Conservation (phyloP, 2,888 invertebrate species). For the Morpho achilles region DNA sequence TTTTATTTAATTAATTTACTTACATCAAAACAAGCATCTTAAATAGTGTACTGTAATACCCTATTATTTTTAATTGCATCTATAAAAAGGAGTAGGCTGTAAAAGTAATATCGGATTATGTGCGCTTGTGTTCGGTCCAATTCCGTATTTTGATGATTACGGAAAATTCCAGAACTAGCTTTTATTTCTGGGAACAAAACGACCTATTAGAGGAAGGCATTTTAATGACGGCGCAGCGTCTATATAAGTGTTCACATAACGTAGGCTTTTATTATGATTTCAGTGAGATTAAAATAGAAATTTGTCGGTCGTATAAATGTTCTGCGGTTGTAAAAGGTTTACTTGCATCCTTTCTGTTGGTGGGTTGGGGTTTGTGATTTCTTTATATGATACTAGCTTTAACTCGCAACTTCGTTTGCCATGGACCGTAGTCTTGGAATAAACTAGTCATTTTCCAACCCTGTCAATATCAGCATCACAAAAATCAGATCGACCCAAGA, state of each 20-base stretch:
- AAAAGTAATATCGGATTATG: constrained; percentile 19
- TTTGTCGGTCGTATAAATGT: not conserved
- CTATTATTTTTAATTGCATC: constrained; percentile 23
- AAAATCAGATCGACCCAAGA: too few species aligned
- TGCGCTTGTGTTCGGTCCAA: constrained; percentile 12
- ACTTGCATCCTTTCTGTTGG: constrained; percentile 8
- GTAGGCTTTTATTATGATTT: constrained; percentile 2
- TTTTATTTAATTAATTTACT: not conserved
- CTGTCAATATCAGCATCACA: too few species aligned
- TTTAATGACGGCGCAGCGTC: constrained; percentile 22
- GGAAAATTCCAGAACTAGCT: constrained; percentile 16
- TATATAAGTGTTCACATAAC: constrained; percentile 1
- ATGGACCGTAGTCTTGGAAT: too few species aligned
- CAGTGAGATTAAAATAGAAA: not conserved
- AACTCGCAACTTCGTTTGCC: too few species aligned
- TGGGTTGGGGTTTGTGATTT: constrained; percentile 19
- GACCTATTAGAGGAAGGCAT: constrained; percentile 20
- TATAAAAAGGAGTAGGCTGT: constrained; percentile 11
- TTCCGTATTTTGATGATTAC: constrained; percentile 21
- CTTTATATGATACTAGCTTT: constrained; percentile 10
- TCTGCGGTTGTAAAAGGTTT: constrained; percentile 1
- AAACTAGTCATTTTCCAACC: too few species aligned
- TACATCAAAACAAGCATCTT: not conserved
- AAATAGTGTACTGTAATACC: constrained; percentile 9
- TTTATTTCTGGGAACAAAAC: constrained; percentile 22